These are phyloP conservation scores for Erebia palarica DNA, from an alignment of 2,888 invertebrate genomes.

Conservation along the genomic window DNA sequence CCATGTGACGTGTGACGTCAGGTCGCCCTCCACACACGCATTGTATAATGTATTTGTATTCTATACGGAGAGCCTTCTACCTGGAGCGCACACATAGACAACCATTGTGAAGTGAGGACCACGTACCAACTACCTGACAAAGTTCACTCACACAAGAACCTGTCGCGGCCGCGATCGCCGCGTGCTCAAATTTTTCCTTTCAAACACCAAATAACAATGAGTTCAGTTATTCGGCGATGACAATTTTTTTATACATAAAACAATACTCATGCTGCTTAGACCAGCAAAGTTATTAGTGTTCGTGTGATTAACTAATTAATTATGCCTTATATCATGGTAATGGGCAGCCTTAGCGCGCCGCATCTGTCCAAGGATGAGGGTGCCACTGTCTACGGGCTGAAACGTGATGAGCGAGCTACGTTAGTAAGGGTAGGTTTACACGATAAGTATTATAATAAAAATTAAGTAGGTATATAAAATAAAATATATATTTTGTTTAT, in stretches of 20 bases:
- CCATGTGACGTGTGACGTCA: slow-evolving; percentile 63
- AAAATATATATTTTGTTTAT: too few relatives aligned
- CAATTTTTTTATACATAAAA: slow-evolving; percentile 16
- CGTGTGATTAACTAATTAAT: slow-evolving; percentile 24
- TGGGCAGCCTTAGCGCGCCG: slow-evolving; percentile 72
- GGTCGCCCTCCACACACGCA: slow-evolving; percentile 50
- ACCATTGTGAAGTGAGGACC: slow-evolving; percentile 38
- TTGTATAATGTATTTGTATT: slow-evolving; percentile 39
- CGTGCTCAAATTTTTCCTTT: slow-evolving; percentile 46
- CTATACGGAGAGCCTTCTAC: slow-evolving; percentile 47
- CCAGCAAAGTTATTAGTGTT: slow-evolving; percentile 21
- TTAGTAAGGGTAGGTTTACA: slow-evolving; percentile 50
- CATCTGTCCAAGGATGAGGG: slow-evolving; percentile 76
- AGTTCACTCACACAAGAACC: slow-evolving; percentile 65
- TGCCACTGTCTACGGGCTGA: slow-evolving; percentile 74
- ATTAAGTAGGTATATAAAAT: too few relatives aligned
- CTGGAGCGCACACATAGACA: slow-evolving; percentile 44
- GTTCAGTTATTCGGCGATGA: slow-evolving; percentile 18
- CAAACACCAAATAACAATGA: slow-evolving; percentile 16
- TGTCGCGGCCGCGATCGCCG: slow-evolving; percentile 51
- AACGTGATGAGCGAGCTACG: slow-evolving; percentile 69
- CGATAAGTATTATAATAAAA: neutral
- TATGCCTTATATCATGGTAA: slow-evolving; percentile 80
- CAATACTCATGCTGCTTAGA: slow-evolving; percentile 13
- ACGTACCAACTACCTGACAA: slow-evolving; percentile 57